Evolutionary conservation across 1,140 invertebrate genomes (phyloP).

Genomic region (Calycopis cecrops): DNA sequence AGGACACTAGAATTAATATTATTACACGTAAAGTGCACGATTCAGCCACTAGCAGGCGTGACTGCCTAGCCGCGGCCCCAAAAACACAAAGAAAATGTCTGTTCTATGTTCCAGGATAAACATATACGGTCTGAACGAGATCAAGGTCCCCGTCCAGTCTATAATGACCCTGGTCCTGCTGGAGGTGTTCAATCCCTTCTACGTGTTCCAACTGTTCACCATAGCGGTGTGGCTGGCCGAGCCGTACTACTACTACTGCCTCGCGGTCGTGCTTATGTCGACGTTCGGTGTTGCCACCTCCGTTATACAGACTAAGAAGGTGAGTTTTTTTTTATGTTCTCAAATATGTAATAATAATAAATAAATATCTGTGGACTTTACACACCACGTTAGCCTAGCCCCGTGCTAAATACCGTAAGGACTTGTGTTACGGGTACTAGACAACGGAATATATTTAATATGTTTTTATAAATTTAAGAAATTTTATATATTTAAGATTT

Average conservation of each 20-base stretch:
- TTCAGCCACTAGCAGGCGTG: no score
- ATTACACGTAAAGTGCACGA: no score
- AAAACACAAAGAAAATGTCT: no score
- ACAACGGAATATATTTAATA: neutral
- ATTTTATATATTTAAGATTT: no score
- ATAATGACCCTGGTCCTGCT: slow-evolving; percentile 82
- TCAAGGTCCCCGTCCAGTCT: slow-evolving; percentile 84
- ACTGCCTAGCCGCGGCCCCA: no score
- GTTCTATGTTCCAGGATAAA: slow-evolving; percentile 37
- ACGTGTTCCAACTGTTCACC: slow-evolving; percentile 95
- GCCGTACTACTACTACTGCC: slow-evolving; percentile 89
- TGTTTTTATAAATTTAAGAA: no score
- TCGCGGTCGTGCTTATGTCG: slow-evolving; percentile 91
- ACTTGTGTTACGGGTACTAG: no score
- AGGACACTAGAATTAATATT: no score
- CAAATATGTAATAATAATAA: neutral
- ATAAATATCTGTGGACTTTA: no score
- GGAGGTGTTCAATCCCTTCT: slow-evolving; percentile 95
- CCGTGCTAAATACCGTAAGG: no score
- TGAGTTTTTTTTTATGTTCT: slow-evolving; percentile 47
- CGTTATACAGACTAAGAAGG: slow-evolving; percentile 89
- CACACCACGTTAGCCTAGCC: no score
- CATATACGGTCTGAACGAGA: slow-evolving; percentile 88
- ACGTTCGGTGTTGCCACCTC: slow-evolving; percentile 88
- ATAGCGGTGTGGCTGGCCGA: slow-evolving; percentile 88